Evolutionary conservation across 2,888 invertebrate genomes (phyloP).

Genomic region (Calliopum simillimum): DNA sequence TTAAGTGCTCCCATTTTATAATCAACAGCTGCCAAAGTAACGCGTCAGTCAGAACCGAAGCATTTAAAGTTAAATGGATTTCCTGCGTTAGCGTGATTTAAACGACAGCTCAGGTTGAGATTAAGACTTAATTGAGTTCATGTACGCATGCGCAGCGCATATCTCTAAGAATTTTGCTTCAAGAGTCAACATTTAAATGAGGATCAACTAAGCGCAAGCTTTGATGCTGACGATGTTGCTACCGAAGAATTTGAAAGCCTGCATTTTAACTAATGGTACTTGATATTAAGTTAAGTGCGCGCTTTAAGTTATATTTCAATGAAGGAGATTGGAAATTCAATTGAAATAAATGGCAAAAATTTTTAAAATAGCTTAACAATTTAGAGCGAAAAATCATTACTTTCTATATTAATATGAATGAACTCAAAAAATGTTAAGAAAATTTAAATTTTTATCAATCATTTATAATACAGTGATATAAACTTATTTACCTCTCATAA

Average conservation of each 20-base stretch:
- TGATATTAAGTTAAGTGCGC: not conserved
- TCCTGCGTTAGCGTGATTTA: slow-evolving; percentile 27
- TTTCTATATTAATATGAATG: too few relatives aligned
- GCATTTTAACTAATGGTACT: not conserved
- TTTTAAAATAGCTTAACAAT: not conserved
- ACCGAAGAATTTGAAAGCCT: not conserved
- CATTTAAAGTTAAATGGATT: slow-evolving; percentile 22
- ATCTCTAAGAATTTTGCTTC: not conserved
- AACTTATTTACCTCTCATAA: too few relatives aligned
- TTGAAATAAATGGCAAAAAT: slow-evolving; percentile 12
- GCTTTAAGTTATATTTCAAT: not conserved
- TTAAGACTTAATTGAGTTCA: slow-evolving; percentile 13
- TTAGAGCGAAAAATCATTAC: too few relatives aligned
- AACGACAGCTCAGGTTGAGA: slow-evolving; percentile 21
- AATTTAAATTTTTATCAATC: too few relatives aligned
- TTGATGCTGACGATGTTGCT: too few relatives aligned
- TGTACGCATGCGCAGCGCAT: not conserved
- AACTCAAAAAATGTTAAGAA: too few relatives aligned
- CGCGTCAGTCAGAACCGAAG: not conserved
- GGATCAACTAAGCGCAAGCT: too few relatives aligned
- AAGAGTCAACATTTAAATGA: too few relatives aligned
- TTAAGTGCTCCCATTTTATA: slow-evolving; percentile 30
- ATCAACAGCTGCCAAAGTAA: slow-evolving; percentile 24
- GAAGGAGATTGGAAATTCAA: not conserved
- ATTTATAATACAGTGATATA: too few relatives aligned